These are phyloP conservation scores for Sphinx pinastri DNA, from an alignment of 2,888 invertebrate genomes.

Conservation along the genomic window DNA sequence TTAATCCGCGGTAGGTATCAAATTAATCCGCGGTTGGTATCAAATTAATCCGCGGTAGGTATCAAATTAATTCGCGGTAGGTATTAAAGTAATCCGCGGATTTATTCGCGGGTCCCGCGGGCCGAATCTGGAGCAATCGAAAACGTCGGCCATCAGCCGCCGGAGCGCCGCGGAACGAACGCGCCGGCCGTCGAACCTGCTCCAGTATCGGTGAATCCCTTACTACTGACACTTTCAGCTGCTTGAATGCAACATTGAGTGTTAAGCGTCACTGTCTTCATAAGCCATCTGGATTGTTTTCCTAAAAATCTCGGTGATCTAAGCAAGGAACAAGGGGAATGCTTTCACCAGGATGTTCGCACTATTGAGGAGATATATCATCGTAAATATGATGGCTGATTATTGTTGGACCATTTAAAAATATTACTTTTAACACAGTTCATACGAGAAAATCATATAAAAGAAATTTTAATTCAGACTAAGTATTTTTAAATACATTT, in stretches of 20 bases:
- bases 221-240: neutral
- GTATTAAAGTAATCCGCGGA: no score
- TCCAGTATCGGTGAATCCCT: no score
- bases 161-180: no score
- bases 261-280: neutral
- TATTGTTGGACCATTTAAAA: neutral
- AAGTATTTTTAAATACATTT: no score
- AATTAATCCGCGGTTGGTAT: no score
- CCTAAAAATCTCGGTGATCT: neutral
- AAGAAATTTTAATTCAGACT: neutral
- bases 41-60: no score
- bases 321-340: neutral
- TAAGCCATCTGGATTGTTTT: neutral
- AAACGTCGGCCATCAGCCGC: no score
- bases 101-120: no score
- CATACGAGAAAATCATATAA: neutral
- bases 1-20: no score
- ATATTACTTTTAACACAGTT: neutral
- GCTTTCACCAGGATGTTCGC: neutral
- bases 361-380: neutral
- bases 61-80: no score
- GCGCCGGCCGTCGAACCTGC: no score
- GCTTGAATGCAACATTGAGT: constrained; percentile 1
- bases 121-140: no score
- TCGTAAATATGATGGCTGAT: neutral